phyloP scores from a whole-genome alignment of 2,113 vertebrate genomes.

The Vulpes ferrilata region DNA sequence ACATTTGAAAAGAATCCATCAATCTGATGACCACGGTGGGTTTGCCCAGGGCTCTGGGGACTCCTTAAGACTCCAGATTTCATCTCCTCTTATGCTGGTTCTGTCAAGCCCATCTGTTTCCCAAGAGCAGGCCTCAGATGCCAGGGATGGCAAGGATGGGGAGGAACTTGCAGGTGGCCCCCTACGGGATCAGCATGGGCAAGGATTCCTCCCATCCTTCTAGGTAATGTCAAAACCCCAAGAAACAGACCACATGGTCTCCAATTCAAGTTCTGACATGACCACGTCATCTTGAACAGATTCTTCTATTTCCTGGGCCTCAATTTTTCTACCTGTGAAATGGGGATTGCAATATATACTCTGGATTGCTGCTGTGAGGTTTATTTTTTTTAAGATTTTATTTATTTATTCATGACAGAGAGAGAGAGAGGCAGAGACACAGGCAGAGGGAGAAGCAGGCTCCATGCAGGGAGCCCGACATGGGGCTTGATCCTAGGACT shows the following conservation, averaged over 20 bases:
- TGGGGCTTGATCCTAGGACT: no score
- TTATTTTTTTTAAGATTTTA: no score
- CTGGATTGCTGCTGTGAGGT: neutral
- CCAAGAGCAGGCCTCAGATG: neutral
- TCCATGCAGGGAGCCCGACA: no score
- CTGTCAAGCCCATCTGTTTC: neutral
- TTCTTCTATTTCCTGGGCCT: neutral
- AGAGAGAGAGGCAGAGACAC: no score
- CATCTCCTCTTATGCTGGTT: neutral
- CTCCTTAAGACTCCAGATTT: neutral
- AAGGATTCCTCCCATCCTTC: neutral
- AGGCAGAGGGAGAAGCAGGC: no score
- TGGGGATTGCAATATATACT: neutral
- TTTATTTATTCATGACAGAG: no score
- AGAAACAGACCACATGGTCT: neutral
- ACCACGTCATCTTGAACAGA: neutral
- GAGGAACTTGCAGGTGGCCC: neutral
- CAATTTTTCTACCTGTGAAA: neutral
- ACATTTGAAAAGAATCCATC: neutral
- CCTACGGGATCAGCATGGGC: fast-evolving
- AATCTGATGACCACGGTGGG: fast-evolving
- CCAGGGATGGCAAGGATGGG: fast-evolving
- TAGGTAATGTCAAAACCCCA: neutral
- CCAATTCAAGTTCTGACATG: neutral
- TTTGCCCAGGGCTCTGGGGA: neutral